Conservation (phyloP, 2,888 invertebrate species). For the Ceratothoa steindachneri region DNA sequence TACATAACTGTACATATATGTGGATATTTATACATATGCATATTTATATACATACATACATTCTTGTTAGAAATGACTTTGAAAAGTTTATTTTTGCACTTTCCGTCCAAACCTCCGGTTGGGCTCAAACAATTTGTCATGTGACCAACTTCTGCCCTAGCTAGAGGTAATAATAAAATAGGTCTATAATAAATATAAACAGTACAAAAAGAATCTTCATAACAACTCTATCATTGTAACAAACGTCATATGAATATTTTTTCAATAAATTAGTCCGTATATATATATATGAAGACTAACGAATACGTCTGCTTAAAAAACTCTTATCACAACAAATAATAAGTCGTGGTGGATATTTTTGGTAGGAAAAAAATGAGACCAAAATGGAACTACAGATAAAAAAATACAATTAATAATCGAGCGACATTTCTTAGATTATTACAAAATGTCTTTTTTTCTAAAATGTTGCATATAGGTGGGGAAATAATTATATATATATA, state of each 20-base stretch:
- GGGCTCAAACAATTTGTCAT: no score
- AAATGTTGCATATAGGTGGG: neutral
- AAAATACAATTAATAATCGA: no score
- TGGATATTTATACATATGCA: neutral
- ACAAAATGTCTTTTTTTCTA: neutral
- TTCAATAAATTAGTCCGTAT: no score
- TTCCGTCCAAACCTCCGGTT: neutral
- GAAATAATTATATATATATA: conserved; percentile 4
- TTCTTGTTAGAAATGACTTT: neutral
- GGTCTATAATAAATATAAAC: neutral
- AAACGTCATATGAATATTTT: neutral
- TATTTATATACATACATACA: conserved; percentile 4
- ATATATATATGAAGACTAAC: no score
- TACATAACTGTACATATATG: neutral
- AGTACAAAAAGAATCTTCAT: neutral
- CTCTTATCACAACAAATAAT: no score
- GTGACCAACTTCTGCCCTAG: no score
- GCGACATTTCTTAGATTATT: neutral
- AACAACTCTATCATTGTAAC: neutral
- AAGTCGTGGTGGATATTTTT: no score
- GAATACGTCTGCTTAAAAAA: no score
- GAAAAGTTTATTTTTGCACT: neutral
- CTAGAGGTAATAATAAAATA: no score
- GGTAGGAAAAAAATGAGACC: no score
- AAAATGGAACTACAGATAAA: no score